A percentile compares a stretch with the other conserved stretches of the same genome.
These are phyloP conservation scores for Rhegmatorhina hoffmannsi DNA, from an alignment of 2,113 vertebrate genomes.

Conservation along the genomic window DNA sequence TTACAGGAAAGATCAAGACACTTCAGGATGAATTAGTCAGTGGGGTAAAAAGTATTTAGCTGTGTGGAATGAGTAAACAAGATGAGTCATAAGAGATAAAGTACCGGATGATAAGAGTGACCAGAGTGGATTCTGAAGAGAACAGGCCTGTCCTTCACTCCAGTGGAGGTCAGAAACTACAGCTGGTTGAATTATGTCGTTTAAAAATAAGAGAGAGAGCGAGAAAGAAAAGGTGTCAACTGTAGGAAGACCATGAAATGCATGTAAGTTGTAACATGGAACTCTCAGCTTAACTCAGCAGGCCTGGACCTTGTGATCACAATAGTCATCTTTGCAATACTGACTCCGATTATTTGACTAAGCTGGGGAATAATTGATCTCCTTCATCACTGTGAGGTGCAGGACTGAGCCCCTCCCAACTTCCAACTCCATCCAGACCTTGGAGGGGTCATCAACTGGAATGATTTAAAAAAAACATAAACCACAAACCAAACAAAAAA, in stretches of 20 bases:
- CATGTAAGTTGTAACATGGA: not conserved
- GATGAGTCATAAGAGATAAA: not conserved
- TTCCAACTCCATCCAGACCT: not conserved
- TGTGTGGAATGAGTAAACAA: slow-evolving; percentile 3
- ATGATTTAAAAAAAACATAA: not conserved
- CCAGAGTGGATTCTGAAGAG: not conserved
- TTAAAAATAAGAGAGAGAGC: not conserved
- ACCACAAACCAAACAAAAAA: not conserved
- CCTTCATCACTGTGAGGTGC: not conserved
- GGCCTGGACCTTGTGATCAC: not conserved
- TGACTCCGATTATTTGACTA: not conserved
- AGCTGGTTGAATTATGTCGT: not conserved
- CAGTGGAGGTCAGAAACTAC: not conserved
- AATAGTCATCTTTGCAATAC: not conserved
- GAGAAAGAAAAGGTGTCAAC: not conserved
- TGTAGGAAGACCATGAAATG: not conserved
- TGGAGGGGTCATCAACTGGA: not conserved
- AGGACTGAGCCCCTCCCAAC: not conserved
- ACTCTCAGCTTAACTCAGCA: not conserved
- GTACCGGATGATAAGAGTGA: not conserved
- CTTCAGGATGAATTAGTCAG: not conserved
- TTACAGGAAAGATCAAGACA: not conserved
- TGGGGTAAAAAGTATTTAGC: not conserved
- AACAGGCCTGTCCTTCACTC: not conserved
- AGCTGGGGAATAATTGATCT: not conserved